A percentile compares a stretch with the other conserved stretches of the same genome.
Evolutionary conservation across 2,797 vertebrate species (phyloP).

Genomic region (Takifugu ocellatus): DNA sequence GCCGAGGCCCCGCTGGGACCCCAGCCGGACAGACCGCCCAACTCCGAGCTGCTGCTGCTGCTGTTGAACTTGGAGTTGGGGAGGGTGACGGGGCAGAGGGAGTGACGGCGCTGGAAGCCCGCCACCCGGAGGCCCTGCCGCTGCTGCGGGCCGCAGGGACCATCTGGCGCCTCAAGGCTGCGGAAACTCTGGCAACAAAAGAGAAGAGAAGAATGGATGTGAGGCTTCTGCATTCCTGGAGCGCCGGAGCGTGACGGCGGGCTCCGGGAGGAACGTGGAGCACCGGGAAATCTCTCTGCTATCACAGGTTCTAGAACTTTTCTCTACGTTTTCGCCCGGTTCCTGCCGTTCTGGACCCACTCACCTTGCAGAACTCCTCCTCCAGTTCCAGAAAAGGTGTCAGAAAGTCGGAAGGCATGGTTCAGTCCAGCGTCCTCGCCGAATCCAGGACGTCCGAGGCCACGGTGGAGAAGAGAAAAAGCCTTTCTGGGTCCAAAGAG

Average conservation of each 20-base stretch:
- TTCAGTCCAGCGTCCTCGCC: constrained; percentile 29
- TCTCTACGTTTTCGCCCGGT: too few relatives aligned
- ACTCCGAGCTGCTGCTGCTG: constrained; percentile 31
- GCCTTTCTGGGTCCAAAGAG: not conserved
- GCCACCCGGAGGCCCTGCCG: constrained; percentile 51
- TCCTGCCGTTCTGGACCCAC: constrained; percentile 6
- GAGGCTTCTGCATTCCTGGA: constrained; percentile 35
- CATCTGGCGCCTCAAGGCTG: constrained; percentile 65
- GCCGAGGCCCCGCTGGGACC: constrained; percentile 33
- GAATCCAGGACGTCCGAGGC: constrained; percentile 17
- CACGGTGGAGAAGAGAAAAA: not conserved
- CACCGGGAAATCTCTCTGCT: too few relatives aligned
- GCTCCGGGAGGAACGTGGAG: not conserved
- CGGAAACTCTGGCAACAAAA: constrained; percentile 68
- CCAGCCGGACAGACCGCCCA: constrained; percentile 44
- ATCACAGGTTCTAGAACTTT: too few relatives aligned
- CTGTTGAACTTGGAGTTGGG: constrained; percentile 79
- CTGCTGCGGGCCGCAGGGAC: constrained; percentile 27
- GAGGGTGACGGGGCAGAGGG: constrained; percentile 76
- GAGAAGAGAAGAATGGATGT: constrained; percentile 25
- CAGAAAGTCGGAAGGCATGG: constrained; percentile 78
- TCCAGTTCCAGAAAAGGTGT: constrained; percentile 79
- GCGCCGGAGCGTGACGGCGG: constrained; percentile 21
- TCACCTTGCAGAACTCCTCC: constrained; percentile 80
- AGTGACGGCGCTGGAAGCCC: constrained; percentile 76